A percentile compares a stretch with the other conserved stretches of the same genome.
phyloP scores from a whole-genome alignment of 2,888 invertebrate species.

The Opisthograptis luteolata region DNA sequence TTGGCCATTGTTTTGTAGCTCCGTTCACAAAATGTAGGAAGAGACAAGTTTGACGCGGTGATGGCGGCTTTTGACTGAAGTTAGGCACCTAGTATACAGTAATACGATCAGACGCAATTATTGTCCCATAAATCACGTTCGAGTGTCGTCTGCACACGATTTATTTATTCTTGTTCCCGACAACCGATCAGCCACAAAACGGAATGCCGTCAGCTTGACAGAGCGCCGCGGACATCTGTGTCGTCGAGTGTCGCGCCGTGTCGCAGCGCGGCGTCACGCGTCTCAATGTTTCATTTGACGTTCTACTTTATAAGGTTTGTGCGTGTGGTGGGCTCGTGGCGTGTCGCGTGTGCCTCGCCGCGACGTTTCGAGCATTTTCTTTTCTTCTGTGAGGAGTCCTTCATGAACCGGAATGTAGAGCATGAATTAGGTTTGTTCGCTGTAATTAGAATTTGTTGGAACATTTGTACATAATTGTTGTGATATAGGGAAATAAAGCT shows the following conservation, averaged over 20 bases:
- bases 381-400: background rate
- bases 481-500: too few species aligned
- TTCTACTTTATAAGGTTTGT: background rate
- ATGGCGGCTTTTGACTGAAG: too few species aligned
- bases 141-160: conserved; percentile 1
- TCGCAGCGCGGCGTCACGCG: background rate
- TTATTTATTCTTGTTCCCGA: conserved; percentile 1
- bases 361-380: background rate
- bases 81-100: too few species aligned
- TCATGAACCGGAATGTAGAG: too few species aligned
- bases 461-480: too few species aligned
- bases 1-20: too few species aligned
- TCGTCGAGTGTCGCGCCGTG: background rate
- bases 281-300: conserved; percentile 7
- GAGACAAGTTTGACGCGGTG: too few species aligned
- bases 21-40: too few species aligned
- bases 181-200: background rate
- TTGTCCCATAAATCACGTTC: background rate
- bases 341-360: background rate
- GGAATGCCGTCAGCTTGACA: background rate
- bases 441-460: too few species aligned
- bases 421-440: too few species aligned
- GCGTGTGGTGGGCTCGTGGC: background rate
- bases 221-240: background rate
- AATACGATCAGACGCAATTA: too few species aligned